phyloP scores from a whole-genome alignment of 2,888 invertebrate species.

The Dilophus febrilis region DNA sequence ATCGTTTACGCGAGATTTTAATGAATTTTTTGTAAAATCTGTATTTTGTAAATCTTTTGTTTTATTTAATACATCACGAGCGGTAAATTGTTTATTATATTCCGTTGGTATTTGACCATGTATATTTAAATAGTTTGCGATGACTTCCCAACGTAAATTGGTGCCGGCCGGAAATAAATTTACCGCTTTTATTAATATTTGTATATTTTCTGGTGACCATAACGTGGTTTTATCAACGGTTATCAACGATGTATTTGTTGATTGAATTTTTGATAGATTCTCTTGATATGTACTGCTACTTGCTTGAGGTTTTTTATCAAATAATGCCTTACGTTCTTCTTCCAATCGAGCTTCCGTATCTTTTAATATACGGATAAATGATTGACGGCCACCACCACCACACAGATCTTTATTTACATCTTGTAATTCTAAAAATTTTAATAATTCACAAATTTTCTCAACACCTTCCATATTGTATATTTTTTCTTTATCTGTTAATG shows the following conservation, averaged over 20 bases:
- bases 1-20: slow-evolving; percentile 80
- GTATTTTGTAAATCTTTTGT: slow-evolving; percentile 87
- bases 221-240: slow-evolving; percentile 19
- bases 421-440: slow-evolving; percentile 54
- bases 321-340: slow-evolving; percentile 49
- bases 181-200: slow-evolving; percentile 87
- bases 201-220: slow-evolving; percentile 77
- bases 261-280: slow-evolving; percentile 3
- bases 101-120: slow-evolving; percentile 37
- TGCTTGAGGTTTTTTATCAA: slow-evolving; percentile 32
- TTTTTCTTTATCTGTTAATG: slow-evolving; percentile 46
- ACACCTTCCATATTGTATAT: slow-evolving; percentile 78
- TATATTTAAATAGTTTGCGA: slow-evolving; percentile 89
- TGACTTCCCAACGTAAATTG: slow-evolving; percentile 82
- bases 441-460: slow-evolving; percentile 75
- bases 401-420: slow-evolving; percentile 55
- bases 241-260: slow-evolving; percentile 7
- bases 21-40: slow-evolving; percentile 64
- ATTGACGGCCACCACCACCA: slow-evolving; percentile 43
- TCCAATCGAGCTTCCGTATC: slow-evolving; percentile 61
- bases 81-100: slow-evolving; percentile 46
- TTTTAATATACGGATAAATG: slow-evolving; percentile 48
- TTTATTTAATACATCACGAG: slow-evolving; percentile 87
- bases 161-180: slow-evolving; percentile 97
- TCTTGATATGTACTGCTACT: not conserved